Evolutionary conservation across 2,888 invertebrate species (phyloP), one percentile per base, ranked within the genome.

Genomic region (Drosophila limbata): DNA sequence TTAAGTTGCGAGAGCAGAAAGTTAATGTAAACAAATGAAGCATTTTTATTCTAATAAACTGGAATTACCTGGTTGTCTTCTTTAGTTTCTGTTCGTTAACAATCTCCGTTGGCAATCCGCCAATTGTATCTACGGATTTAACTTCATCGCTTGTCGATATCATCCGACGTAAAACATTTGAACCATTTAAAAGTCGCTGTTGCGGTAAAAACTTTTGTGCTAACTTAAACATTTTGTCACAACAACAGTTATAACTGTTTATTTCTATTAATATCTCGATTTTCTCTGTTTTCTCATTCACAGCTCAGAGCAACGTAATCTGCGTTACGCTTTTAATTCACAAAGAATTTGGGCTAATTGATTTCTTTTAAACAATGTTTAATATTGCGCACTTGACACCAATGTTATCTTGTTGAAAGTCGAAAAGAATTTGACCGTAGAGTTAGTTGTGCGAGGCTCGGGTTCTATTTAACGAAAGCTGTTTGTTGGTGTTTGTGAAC

Each of bases 71-170:
- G 55, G 86, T 72, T 3, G 90, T 88, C 45, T 88, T 91, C 61
- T 89, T 90, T 48, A 91, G 68, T 60, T 91, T 90, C 63, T 91
- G 91, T 35, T 90, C 82, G 56, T 83, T 85, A 15, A 90, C 90
- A 59, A 91, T 73, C 25, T 91, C 90, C 8, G 83, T 79, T 35
- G 91, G 83, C 45, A 91, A 33, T 35, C 90, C 90, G 37, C 90
- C 90, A 44, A 90, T 84, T 60, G 88, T 91, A 35, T 90, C 89
- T 25, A 70, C 81, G 13, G 79, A 77, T 72, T 91, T 91, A 1
- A 90, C 91, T 73, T 87, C 85, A 53, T 91, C 91, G 62, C 90
- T 90, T 15, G 90, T 91, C 11, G 91, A 89, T 39, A 92, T 92
- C 1, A 69, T 52, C 4, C 87, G 77, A 31, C 69, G 71, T 10